These are phyloP conservation scores for Epistrophe grossulariae DNA, from an alignment of 2,888 invertebrate species.

Conservation along the genomic window DNA sequence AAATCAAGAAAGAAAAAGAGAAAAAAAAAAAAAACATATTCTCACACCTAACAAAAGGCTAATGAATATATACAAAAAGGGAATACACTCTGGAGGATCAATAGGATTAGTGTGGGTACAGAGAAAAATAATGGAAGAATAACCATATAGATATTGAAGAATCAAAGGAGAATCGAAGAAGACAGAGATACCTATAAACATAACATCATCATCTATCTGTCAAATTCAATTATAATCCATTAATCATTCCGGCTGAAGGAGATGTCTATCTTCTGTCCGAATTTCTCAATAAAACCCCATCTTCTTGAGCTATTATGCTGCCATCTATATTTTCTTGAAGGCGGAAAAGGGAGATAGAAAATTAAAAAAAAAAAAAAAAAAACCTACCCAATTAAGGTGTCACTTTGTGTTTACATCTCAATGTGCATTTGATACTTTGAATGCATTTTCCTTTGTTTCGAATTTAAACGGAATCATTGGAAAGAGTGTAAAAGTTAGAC, in stretches of 20 bases:
- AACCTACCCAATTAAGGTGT: conserved; percentile 63
- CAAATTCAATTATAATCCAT: conserved; percentile 63
- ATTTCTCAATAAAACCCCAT: conserved; percentile 10
- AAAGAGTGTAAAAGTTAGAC: conserved; percentile 33
- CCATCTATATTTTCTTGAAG: conserved; percentile 32
- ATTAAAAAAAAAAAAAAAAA: neutral
- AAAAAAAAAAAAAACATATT: conserved; percentile 37
- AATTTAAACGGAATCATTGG: conserved; percentile 57
- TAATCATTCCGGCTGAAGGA: conserved; percentile 56
- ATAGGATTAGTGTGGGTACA: conserved; percentile 50
- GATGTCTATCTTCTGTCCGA: conserved; percentile 30
- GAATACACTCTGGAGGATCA: conserved; percentile 39
- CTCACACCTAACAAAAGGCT: conserved; percentile 63
- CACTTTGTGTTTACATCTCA: conserved; percentile 70
- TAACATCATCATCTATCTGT: conserved; percentile 60
- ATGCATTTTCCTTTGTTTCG: conserved; percentile 61
- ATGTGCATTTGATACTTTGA: conserved; percentile 57
- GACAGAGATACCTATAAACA: conserved; percentile 7
- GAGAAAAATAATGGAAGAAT: neutral
- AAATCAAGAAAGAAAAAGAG: neutral
- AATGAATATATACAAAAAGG: conserved; percentile 12
- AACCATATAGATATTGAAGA: neutral
- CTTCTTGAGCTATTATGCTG: conserved; percentile 38
- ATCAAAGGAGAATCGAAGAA: conserved; percentile 2
- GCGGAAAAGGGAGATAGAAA: neutral